These are phyloP conservation scores for Pogonognathellus flavescens DNA, from an alignment of 1,140 invertebrate genomes.

Conservation along the genomic window DNA sequence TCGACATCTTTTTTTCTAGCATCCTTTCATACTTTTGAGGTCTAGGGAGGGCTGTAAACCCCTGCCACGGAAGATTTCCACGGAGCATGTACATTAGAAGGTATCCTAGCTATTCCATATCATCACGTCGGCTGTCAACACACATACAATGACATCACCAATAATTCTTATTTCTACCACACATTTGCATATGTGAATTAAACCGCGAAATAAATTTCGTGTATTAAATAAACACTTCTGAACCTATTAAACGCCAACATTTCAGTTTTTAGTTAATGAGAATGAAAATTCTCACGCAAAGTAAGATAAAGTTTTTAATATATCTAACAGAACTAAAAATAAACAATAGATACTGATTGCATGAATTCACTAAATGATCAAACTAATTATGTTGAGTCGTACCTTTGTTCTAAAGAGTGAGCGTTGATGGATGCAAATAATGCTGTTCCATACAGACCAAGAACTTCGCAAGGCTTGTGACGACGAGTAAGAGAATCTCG, in stretches of 20 bases:
- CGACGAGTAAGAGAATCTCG: constrained; percentile 86
- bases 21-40: constrained; percentile 98
- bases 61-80: constrained; percentile 94
- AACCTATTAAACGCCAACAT: too few species aligned
- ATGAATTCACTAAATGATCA: not conserved
- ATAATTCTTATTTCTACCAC: too few species aligned
- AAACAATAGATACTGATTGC: too few species aligned
- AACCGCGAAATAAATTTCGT: too few species aligned
- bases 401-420: constrained; percentile 90
- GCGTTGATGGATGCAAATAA: constrained; percentile 98
- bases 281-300: too few species aligned
- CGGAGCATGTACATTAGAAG: constrained; percentile 97
- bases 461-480: constrained; percentile 87
- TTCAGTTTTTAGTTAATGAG: constrained; percentile 38
- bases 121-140: constrained; percentile 84
- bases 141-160: too few species aligned
- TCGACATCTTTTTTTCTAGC: constrained; percentile 98
- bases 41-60: constrained; percentile 86
- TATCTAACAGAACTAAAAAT: too few species aligned
- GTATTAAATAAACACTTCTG: too few species aligned
- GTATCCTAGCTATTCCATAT: constrained; percentile 97
- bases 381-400: not conserved
- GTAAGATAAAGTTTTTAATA: too few species aligned
- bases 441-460: constrained; percentile 96
- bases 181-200: too few species aligned